Percentiles rank a stretch among this genome's conserved stretches.
These are phyloP conservation scores for Syngnathus scovelli DNA, from an alignment of 2,113 vertebrate species.

Conservation along the genomic window DNA sequence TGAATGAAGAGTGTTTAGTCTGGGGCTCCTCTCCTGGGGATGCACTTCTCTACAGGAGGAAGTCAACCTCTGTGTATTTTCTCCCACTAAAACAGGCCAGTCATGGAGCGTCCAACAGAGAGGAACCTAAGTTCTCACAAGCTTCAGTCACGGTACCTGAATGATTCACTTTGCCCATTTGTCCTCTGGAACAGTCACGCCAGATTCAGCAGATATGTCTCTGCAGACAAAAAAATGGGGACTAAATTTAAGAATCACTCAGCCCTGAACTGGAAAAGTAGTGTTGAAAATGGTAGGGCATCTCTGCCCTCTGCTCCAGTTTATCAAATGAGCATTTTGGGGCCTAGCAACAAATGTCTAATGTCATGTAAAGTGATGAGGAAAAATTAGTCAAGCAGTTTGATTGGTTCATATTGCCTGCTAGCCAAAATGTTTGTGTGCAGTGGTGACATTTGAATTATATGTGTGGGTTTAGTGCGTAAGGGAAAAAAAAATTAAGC, in stretches of 20 bases:
- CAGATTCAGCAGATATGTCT: not conserved
- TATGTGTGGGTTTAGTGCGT: not conserved
- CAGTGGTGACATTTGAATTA: not conserved
- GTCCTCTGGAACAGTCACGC: not conserved
- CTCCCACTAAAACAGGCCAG: constrained; percentile 24
- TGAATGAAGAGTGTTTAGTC: constrained; percentile 92
- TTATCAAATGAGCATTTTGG: not conserved
- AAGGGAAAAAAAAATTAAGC: not conserved
- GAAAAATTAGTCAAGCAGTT: not conserved
- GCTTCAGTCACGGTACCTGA: not conserved
- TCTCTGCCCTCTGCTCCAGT: not conserved
- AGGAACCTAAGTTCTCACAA: constrained; percentile 6
- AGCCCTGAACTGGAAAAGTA: no score
- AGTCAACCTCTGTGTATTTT: constrained; percentile 62
- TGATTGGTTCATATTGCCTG: not conserved
- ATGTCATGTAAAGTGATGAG: no score
- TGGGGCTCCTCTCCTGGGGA: constrained; percentile 83
- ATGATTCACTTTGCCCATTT: not conserved
- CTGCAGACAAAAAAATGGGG: not conserved
- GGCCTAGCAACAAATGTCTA: not conserved
- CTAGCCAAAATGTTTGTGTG: not conserved
- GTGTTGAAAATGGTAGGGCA: not conserved
- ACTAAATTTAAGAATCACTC: no score
- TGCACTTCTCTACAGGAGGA: constrained; percentile 75
- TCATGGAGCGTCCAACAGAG: constrained; percentile 26